Percentiles rank a stretch among this genome's conserved stretches.
These are phyloP conservation scores for Melanotaenia parkinsoni DNA, from an alignment of 2,797 vertebrate genomes.

Conservation along the genomic window DNA sequence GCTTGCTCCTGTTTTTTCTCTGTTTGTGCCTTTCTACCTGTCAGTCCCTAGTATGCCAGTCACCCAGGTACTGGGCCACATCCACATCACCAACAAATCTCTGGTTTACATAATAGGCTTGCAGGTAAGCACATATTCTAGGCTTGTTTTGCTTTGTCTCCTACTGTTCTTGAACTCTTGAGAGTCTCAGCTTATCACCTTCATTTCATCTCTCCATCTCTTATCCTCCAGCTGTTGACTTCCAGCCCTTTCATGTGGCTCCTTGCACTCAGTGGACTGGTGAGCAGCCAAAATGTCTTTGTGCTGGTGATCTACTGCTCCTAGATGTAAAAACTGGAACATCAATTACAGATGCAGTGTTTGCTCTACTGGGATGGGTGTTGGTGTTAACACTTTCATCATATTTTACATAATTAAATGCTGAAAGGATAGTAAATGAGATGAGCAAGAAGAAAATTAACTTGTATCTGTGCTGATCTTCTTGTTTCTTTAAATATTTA, in stretches of 20 bases:
- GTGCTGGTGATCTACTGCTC: not conserved
- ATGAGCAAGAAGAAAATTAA: not conserved
- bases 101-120: constrained; percentile 90
- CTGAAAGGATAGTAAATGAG: not conserved
- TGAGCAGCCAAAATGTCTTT: constrained; percentile 78
- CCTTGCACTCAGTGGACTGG: constrained; percentile 94
- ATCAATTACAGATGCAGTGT: not conserved
- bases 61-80: constrained; percentile 90
- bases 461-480: not conserved
- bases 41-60: constrained; percentile 93
- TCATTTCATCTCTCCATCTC: not conserved
- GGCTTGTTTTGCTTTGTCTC: not conserved
- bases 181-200: not conserved
- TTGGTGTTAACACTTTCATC: not conserved
- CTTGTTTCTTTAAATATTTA: not conserved
- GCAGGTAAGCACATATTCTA: constrained; percentile 60
- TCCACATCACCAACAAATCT: constrained; percentile 97
- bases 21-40: constrained; percentile 96
- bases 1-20: constrained; percentile 91
- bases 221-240: constrained; percentile 87
- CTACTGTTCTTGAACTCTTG: not conserved
- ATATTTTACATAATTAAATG: not conserved
- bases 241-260: constrained; percentile 96
- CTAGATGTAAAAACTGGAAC: not conserved
- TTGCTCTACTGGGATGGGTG: not conserved